A percentile compares a stretch with the other conserved stretches of the same genome.
phyloP scores from a whole-genome alignment of 2,113 vertebrate species.

The Anhinga rufa region DNA sequence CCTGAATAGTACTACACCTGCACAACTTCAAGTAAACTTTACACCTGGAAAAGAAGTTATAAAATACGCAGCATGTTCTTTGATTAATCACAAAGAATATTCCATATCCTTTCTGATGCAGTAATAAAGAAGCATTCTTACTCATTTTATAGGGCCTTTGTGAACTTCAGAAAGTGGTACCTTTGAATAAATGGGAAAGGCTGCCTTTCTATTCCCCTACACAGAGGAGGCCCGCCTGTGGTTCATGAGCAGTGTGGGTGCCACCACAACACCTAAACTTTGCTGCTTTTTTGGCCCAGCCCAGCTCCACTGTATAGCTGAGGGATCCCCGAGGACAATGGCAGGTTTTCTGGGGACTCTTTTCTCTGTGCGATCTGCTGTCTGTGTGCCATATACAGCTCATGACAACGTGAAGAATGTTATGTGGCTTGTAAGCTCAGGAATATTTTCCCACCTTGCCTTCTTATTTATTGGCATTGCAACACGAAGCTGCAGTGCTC shows the following conservation, averaged over 20 bases:
- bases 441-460: neutral
- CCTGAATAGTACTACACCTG: neutral
- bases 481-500: rapidly evolving
- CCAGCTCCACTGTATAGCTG: neutral
- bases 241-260: neutral
- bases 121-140: neutral
- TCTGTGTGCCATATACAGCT: neutral
- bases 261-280: neutral
- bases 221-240: too few species aligned
- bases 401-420: neutral
- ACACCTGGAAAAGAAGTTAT: neutral
- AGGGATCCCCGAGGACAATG: neutral
- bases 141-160: neutral
- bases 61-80: neutral
- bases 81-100: neutral
- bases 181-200: neutral
- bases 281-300: neutral
- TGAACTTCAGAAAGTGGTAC: neutral
- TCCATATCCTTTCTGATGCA: neutral
- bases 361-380: neutral
- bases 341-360: neutral
- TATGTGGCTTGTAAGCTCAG: neutral
- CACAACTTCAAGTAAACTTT: neutral
- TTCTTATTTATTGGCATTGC: neutral
- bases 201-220: neutral